Conservation (phyloP, 2,888 invertebrate species). For the Orthosia cruda region DNA sequence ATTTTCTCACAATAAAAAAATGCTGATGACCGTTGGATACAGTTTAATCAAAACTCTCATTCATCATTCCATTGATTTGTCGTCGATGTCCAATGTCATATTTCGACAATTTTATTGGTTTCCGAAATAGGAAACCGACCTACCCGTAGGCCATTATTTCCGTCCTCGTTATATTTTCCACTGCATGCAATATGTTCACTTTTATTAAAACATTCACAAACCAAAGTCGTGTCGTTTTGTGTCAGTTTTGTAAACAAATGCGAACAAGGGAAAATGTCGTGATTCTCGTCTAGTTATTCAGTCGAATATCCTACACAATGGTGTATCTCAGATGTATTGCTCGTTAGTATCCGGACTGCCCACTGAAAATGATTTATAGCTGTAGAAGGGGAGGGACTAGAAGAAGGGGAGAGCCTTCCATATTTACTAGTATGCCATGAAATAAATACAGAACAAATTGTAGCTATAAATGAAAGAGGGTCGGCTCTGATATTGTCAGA, state of each 20-base stretch:
- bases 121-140: background rate
- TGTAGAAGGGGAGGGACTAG: constrained; percentile 17
- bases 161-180: constrained; percentile 15
- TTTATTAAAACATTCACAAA: too few species aligned
- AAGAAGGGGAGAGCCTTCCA: background rate
- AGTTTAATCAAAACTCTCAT: too few species aligned
- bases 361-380: constrained; percentile 69
- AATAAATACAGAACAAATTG: constrained; percentile 56
- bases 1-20: too few species aligned
- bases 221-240: too few species aligned
- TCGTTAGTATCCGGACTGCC: constrained; percentile 65
- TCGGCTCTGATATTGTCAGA: constrained; percentile 37
- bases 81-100: constrained; percentile 1
- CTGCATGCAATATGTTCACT: constrained; percentile 18
- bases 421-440: constrained; percentile 28
- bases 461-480: too few species aligned
- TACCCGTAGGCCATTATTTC: constrained; percentile 3
- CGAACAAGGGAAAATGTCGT: too few species aligned
- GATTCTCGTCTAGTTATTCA: too few species aligned
- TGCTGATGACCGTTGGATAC: too few species aligned
- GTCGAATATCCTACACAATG: constrained; percentile 60
- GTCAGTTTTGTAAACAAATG: too few species aligned
- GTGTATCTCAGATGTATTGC: constrained; percentile 66
- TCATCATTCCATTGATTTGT: too few species aligned
- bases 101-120: constrained; percentile 20